Evolutionary conservation across 2,888 invertebrate genomes (phyloP).

Genomic region (Conistra vaccinii): DNA sequence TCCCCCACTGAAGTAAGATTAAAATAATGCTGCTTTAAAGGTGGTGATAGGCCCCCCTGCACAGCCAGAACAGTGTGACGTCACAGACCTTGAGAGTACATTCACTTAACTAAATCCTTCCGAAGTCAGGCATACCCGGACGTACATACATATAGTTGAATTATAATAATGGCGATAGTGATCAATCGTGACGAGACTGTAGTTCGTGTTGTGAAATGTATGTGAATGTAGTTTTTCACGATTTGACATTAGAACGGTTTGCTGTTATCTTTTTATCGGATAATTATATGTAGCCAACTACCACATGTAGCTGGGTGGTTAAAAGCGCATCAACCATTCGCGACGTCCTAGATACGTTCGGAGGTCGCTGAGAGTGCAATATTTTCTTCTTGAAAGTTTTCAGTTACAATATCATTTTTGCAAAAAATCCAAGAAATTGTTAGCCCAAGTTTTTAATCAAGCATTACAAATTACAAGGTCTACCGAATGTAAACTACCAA

Average conservation of each 20-base stretch:
- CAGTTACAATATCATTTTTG: background rate
- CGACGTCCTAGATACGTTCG: background rate
- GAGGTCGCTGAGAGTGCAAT: background rate
- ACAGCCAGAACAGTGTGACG: conserved; percentile 72
- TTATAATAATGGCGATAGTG: conserved; percentile 53
- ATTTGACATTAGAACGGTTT: conserved; percentile 56
- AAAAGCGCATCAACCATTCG: background rate
- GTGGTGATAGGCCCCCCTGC: too few species aligned
- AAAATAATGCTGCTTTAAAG: too few species aligned
- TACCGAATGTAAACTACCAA: conserved; percentile 10
- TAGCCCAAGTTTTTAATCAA: background rate
- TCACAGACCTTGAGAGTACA: conserved; percentile 81
- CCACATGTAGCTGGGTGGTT: background rate
- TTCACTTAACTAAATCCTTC: conserved; percentile 79
- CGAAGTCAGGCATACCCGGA: conserved; percentile 64
- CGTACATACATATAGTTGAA: conserved; percentile 52
- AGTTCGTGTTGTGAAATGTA: conserved; percentile 57
- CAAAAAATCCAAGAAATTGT: background rate
- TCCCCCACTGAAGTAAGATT: too few species aligned
- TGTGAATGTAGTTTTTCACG: conserved; percentile 62
- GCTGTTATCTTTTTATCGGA: conserved; percentile 46
- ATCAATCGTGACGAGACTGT: conserved; percentile 51
- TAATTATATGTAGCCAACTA: conserved; percentile 24
- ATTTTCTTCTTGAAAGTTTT: background rate
- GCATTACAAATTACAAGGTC: background rate